Base-by-base conservation (phyloP, 2,888 invertebrate species). In the Oligia latruncula region DNA sequence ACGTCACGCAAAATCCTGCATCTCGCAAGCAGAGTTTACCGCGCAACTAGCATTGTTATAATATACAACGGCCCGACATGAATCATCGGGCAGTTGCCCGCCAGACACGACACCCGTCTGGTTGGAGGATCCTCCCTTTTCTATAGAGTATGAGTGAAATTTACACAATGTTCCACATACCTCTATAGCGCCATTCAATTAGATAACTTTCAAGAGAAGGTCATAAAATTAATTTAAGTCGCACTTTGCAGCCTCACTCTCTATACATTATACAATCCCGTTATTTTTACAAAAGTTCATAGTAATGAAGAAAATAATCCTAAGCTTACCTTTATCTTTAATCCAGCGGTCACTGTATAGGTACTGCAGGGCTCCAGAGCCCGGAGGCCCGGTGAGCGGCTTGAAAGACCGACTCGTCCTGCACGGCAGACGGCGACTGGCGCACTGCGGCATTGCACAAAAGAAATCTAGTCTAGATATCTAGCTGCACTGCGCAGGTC, bases 401-500 rank as follows among this genome's bases (percentile, higher is more conserved):
- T 52, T n/a, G 62, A n/a, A 55, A 35, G 8, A 29, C 40, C 4
- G 13, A 55, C 66, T 13, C 65, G 71, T 29, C 49, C 5, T 9
- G 23, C 46, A 3, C 58, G 29, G 43, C 9, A 17, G 71, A 20
- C 55, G 29, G 58, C 49, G 43, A 46, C 35, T 52, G 64, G 8
- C 46, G 70, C 64, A 78, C 70, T 78, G 70, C 49, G 49, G 49
- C 49, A 23, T 9, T 49, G 67, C 20, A 35, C 20, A 77, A 58
- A 49, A 13, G 29, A 66, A 40, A 5, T 60, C 20, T 60, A 60
- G 66, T 66, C 64, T 76, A 49, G 58, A 64, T 64, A 20, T 35
- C n/a, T 40, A 75, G 60, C 60, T 76, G 76, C 35, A 62, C 60
- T 76, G 76, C 76, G 76, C 76, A 76, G n/a, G 76, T 75, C 76